Percentiles rank a stretch among this genome's conserved stretches.
phyloP scores from a whole-genome alignment of 1,140 invertebrate genomes.

The Cheumatopsyche charites region DNA sequence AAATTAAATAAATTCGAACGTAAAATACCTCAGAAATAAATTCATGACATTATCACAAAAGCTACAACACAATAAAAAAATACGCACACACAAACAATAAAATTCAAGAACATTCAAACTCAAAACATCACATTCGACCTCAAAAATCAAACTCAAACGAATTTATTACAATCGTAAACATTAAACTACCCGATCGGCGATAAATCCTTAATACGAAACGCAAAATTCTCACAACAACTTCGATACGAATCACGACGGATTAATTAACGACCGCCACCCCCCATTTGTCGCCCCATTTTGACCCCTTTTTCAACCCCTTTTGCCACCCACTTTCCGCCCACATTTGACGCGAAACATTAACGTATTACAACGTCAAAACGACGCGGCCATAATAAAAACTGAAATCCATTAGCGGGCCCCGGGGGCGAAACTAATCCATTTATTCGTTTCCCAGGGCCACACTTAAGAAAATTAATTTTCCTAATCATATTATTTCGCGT shows the following conservation, averaged over 20 bases:
- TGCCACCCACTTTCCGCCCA: not conserved
- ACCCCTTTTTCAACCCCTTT: not conserved
- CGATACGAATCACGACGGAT: constrained; percentile 7
- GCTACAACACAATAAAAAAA: no score
- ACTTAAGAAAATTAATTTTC: constrained; percentile 41
- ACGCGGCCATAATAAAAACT: constrained; percentile 29
- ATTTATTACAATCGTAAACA: no score
- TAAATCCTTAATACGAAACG: not conserved
- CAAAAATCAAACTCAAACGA: no score
- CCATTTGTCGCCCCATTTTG: not conserved
- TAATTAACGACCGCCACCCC: not conserved
- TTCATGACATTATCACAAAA: no score
- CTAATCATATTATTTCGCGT: constrained; percentile 39
- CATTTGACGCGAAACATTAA: constrained; percentile 1
- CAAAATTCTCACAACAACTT: not conserved
- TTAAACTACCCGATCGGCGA: not conserved
- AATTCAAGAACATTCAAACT: no score
- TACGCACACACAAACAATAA: no score
- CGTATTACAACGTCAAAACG: constrained; percentile 35
- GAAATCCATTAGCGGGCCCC: constrained; percentile 29
- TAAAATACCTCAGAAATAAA: no score
- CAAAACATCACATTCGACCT: no score
- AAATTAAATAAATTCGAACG: no score
- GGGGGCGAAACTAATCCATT: constrained; percentile 32
- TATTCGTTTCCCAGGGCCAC: constrained; percentile 35